Conservation (phyloP, 2,888 invertebrate species). For the Stenurella melanura region DNA sequence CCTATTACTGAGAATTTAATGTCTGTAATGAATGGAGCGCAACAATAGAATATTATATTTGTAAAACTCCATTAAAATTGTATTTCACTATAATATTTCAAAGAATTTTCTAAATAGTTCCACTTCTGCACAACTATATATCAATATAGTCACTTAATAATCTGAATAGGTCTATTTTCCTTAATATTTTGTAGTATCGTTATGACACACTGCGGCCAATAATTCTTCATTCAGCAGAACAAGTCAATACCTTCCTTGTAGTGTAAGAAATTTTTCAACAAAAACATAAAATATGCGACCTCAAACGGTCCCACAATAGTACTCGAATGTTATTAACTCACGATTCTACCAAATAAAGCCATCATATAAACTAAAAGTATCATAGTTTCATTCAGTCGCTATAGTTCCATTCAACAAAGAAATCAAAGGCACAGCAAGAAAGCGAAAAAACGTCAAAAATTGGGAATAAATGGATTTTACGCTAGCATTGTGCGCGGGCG, state of each 20-base stretch:
- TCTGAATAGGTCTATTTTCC: constrained; percentile 14
- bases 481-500: constrained; percentile 59
- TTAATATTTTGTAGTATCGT: constrained; percentile 54
- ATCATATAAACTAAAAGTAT: constrained; percentile 67
- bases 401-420: constrained; percentile 59
- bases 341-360: constrained; percentile 64
- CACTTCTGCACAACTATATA: constrained; percentile 24
- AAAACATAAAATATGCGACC: constrained; percentile 65
- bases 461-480: constrained; percentile 62
- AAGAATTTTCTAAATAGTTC: constrained; percentile 44
- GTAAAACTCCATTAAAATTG: constrained; percentile 54
- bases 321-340: constrained; percentile 59
- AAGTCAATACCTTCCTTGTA: constrained; percentile 50
- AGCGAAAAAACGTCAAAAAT: constrained; percentile 68
- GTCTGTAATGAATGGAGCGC: constrained; percentile 29
- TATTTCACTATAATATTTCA: constrained; percentile 57
- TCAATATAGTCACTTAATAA: constrained; percentile 33
- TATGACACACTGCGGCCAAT: constrained; percentile 67
- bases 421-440: constrained; percentile 68
- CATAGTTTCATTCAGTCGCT: constrained; percentile 62
- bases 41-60: constrained; percentile 45
- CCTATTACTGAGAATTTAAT: constrained; percentile 25
- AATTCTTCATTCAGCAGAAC: constrained; percentile 55
- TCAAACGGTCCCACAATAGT: constrained; percentile 67
- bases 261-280: constrained; percentile 59